These are phyloP conservation scores for Tamias sibiricus DNA, from an alignment of 2,113 vertebrate genomes.

Conservation along the genomic window DNA sequence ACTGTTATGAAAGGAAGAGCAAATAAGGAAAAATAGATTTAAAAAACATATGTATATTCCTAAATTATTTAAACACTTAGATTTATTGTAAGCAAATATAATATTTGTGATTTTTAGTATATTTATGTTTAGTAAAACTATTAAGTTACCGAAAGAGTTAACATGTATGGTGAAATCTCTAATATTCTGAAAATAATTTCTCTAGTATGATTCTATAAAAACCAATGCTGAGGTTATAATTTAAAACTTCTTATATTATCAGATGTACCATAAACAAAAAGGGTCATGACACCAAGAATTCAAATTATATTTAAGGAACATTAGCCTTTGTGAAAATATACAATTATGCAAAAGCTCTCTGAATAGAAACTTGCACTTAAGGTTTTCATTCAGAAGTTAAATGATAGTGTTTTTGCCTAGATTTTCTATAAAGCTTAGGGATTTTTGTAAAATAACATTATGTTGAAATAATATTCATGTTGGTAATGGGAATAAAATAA, in stretches of 20 bases:
- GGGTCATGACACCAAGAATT: neutral
- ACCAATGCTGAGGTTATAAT: neutral
- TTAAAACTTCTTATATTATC: conserved; percentile 25
- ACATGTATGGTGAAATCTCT: neutral
- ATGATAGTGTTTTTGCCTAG: neutral
- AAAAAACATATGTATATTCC: neutral
- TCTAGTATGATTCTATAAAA: neutral
- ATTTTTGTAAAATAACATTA: conserved; percentile 7
- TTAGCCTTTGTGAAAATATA: neutral
- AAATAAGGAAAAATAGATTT: neutral
- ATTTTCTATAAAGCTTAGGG: neutral
- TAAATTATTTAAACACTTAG: neutral
- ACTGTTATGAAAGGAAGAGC: neutral
- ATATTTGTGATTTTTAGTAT: neutral
- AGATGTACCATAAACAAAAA: neutral
- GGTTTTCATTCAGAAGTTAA: neutral
- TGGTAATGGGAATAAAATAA: neutral
- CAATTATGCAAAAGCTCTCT: neutral
- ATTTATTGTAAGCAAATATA: neutral
- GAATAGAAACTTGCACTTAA: neutral
- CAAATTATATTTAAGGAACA: conserved; percentile 32
- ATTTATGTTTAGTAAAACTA: neutral
- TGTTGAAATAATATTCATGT: neutral
- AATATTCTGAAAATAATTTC: neutral
- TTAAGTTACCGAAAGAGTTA: neutral